Percentiles rank a stretch among this genome's conserved stretches.
These are phyloP conservation scores for Bovichtus diacanthus DNA, from an alignment of 2,797 vertebrate species.

Conservation along the genomic window DNA sequence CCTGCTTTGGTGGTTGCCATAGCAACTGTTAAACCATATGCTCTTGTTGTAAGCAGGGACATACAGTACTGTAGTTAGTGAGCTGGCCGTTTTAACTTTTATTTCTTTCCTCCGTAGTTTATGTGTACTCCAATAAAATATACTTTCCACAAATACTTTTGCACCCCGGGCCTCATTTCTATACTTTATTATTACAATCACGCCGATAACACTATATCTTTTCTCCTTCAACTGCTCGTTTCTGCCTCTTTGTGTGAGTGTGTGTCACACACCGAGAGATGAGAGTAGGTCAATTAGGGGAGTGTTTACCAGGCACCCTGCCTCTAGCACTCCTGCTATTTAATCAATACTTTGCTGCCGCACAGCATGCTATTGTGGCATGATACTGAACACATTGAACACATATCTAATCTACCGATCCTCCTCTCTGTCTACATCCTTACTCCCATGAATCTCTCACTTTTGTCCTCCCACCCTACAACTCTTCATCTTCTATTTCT, in stretches of 20 bases:
- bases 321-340: conserved; percentile 63
- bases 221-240: conserved; percentile 4
- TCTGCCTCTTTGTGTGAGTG: not conserved
- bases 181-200: not conserved
- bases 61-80: conserved; percentile 12
- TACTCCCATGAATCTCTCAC: not conserved
- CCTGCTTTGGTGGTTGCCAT: conserved; percentile 68
- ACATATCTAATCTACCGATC: conserved; percentile 32
- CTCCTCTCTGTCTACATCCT: conserved; percentile 2
- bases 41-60: conserved; percentile 38
- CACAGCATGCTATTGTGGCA: conserved; percentile 51
- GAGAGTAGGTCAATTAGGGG: conserved; percentile 70
- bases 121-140: not conserved
- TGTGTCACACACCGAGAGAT: conserved; percentile 31
- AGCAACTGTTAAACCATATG: conserved; percentile 71
- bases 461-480: not conserved
- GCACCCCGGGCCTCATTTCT: not conserved
- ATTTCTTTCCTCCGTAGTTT: not conserved
- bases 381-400: conserved; percentile 49
- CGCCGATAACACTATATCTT: not conserved
- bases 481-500: conserved; percentile 4
- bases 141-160: no score
- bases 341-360: conserved; percentile 72
- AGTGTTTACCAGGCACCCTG: conserved; percentile 70
- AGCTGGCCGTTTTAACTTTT: conserved; percentile 28